phyloP scores from a whole-genome alignment of 1,140 invertebrate species.

The Frieseomelitta varia region DNA sequence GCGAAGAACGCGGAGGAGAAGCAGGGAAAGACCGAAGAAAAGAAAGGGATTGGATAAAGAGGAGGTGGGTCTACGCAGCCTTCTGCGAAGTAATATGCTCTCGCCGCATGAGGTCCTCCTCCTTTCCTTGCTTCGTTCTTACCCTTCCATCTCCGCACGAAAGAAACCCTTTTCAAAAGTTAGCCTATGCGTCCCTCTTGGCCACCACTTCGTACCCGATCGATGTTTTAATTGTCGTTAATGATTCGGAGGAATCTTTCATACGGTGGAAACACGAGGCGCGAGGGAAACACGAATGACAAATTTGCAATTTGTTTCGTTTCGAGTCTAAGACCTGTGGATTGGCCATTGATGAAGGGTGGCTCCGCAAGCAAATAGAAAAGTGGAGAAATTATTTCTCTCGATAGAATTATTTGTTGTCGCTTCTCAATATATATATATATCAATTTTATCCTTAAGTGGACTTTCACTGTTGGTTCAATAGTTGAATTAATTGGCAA shows the following conservation, averaged over 20 bases:
- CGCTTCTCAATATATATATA: no score
- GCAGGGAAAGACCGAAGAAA: constrained; percentile 45
- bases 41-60: constrained; percentile 59
- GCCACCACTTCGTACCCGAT: constrained; percentile 58
- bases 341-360: no score
- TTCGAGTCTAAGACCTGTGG: no score
- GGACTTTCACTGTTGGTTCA: no score
- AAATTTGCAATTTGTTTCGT: background rate
- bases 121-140: constrained; percentile 53
- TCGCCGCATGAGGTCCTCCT: constrained; percentile 73
- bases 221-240: constrained; percentile 75
- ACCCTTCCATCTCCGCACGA: constrained; percentile 34
- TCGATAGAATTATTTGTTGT: no score
- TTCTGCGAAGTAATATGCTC: constrained; percentile 76
- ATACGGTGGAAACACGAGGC: constrained; percentile 7
- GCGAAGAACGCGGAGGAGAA: constrained; percentile 42
- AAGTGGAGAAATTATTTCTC: no score
- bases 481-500: no score
- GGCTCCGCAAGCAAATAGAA: constrained; percentile 32
- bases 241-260: constrained; percentile 70
- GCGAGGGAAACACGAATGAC: background rate
- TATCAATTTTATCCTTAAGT: no score
- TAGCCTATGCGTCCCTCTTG: constrained; percentile 30
- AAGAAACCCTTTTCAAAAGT: constrained; percentile 60
- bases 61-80: constrained; percentile 68